A percentile compares a stretch with the other conserved stretches of the same genome.
phyloP scores from a whole-genome alignment of 2,888 invertebrate species.

The Lithophane ornitopus region DNA sequence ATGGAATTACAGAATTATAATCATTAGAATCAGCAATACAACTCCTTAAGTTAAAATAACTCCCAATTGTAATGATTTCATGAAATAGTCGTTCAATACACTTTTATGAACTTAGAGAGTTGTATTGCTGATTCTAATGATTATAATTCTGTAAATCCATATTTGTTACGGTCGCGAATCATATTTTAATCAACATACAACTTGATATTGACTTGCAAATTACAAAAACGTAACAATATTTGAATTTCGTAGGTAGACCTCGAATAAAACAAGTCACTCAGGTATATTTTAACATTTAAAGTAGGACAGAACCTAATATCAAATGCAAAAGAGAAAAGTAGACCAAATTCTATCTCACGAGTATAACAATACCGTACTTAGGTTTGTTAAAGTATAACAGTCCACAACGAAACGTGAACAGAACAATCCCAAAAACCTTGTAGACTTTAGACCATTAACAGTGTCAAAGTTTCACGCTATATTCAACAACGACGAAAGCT shows the following conservation, averaged over 20 bases:
- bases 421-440: constrained; percentile 42
- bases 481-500: constrained; percentile 46
- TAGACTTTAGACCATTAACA: constrained; percentile 44
- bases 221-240: too few species aligned
- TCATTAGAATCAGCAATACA: too few species aligned
- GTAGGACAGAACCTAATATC: not conserved
- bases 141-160: too few species aligned
- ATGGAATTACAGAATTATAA: too few species aligned
- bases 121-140: too few species aligned
- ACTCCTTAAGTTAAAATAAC: too few species aligned
- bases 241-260: not conserved
- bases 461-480: constrained; percentile 43
- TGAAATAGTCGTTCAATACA: too few species aligned
- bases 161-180: too few species aligned
- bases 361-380: constrained; percentile 2
- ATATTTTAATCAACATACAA: too few species aligned
- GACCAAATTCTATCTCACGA: not conserved
- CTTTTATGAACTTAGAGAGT: too few species aligned
- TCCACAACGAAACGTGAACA: constrained; percentile 31
- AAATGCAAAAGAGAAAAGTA: constrained; percentile 15
- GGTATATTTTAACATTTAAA: not conserved
- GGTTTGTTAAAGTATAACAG: constrained; percentile 8
- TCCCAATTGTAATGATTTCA: too few species aligned
- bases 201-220: too few species aligned
- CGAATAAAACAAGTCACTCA: not conserved